Percentiles rank a stretch among this genome's conserved stretches.
Evolutionary conservation across 2,888 invertebrate species (phyloP).

Genomic region (Boloria euphrosyne): DNA sequence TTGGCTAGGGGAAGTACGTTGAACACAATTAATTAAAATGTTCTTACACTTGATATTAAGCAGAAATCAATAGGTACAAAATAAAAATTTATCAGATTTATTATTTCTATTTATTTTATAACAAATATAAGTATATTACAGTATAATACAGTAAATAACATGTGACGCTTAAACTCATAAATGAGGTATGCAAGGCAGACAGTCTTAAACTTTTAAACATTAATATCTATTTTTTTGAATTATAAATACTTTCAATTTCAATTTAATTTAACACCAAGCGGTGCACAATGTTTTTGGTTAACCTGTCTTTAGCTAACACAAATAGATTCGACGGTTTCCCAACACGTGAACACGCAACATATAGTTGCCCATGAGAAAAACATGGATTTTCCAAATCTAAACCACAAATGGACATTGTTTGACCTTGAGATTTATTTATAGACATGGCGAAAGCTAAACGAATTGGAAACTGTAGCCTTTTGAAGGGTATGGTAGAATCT

Average conservation of each 20-base stretch:
- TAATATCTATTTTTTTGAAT: too few relatives aligned
- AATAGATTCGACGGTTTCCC: slow-evolving; percentile 44
- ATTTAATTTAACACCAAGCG: slow-evolving; percentile 41
- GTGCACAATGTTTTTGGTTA: slow-evolving; percentile 47
- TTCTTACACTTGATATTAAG: too few relatives aligned
- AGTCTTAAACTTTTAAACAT: too few relatives aligned
- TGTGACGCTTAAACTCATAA: too few relatives aligned
- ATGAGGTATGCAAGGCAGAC: too few relatives aligned
- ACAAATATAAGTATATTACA: too few relatives aligned
- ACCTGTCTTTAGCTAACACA: slow-evolving; percentile 43
- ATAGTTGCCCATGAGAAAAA: slow-evolving; percentile 55
- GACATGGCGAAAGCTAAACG: slow-evolving; percentile 47
- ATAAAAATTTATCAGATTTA: too few relatives aligned
- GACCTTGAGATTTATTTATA: slow-evolving; percentile 58
- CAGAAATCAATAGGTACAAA: too few relatives aligned
- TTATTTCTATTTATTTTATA: too few relatives aligned
- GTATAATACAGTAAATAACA: too few relatives aligned
- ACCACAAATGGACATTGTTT: slow-evolving; percentile 50
- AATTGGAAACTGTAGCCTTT: not conserved
- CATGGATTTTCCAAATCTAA: slow-evolving; percentile 50
- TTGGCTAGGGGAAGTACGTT: too few relatives aligned
- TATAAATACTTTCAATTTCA: slow-evolving; percentile 31
- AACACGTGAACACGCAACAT: slow-evolving; percentile 51
- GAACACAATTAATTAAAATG: too few relatives aligned
- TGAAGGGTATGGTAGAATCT: slow-evolving; percentile 45